phyloP scores from a whole-genome alignment of 2,113 vertebrate genomes.

The Amblyopsis rosae region DNA sequence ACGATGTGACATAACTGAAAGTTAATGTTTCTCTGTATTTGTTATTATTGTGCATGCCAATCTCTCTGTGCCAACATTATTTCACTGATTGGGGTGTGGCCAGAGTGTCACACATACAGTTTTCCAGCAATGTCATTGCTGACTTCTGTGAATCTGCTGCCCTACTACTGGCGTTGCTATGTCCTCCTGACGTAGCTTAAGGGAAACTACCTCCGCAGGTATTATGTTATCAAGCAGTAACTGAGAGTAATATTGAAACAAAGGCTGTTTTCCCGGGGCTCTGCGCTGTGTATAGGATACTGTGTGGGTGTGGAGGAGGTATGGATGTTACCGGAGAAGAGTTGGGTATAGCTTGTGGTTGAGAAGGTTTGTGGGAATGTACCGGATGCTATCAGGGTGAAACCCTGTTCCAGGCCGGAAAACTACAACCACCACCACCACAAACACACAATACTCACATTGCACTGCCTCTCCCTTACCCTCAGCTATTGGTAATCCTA shows the following conservation, averaged over 20 bases:
- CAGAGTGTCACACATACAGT: too few relatives aligned
- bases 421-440: constrained; percentile 9
- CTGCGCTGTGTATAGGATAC: not conserved
- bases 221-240: constrained; percentile 17
- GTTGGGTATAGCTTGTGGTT: not conserved
- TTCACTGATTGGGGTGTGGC: too few relatives aligned
- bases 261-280: constrained; percentile 16
- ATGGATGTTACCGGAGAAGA: not conserved
- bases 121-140: too few relatives aligned
- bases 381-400: constrained; percentile 21
- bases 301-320: not conserved
- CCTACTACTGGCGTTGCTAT: too few relatives aligned
- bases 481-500: constrained; percentile 35
- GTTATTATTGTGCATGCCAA: too few relatives aligned
- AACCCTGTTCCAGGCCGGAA: constrained; percentile 32
- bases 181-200: not conserved
- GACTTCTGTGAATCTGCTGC: too few relatives aligned
- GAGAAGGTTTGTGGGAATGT: constrained; percentile 13
- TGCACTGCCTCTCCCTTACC: not conserved
- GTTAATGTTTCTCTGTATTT: too few relatives aligned
- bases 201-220: constrained; percentile 22
- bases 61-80: too few relatives aligned
- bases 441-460: constrained; percentile 6
- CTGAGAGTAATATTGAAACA: constrained; percentile 18
- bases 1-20: too few relatives aligned